Percentiles rank a stretch among this genome's conserved stretches.
These are phyloP conservation scores for Cynodonichthys magdalenae DNA, from an alignment of 2,797 vertebrate genomes.

Conservation along the genomic window DNA sequence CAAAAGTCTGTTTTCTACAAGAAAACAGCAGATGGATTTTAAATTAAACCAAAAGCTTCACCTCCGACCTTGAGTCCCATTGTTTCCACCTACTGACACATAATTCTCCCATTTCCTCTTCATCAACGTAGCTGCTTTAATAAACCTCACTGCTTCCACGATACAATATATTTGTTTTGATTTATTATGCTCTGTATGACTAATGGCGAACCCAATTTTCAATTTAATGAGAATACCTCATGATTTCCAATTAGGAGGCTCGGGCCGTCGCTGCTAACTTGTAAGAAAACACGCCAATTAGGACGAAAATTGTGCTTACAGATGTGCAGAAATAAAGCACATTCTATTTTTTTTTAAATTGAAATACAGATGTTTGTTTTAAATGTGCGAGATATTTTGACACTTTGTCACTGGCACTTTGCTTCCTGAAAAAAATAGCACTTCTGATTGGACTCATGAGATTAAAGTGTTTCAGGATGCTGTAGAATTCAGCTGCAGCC, in stretches of 20 bases:
- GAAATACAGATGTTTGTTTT: slow-evolving; percentile 13
- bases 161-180: slow-evolving; percentile 28
- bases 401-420: slow-evolving; percentile 1
- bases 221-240: slow-evolving; percentile 10
- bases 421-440: neutral
- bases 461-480: slow-evolving; percentile 15
- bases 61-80: slow-evolving; percentile 7
- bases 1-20: slow-evolving; percentile 15
- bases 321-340: neutral
- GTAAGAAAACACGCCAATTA: slow-evolving; percentile 11
- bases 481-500: slow-evolving; percentile 11
- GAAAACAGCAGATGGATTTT: slow-evolving; percentile 31
- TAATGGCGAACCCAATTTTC: slow-evolving; percentile 28
- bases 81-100: slow-evolving; percentile 4
- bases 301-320: neutral
- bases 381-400: neutral
- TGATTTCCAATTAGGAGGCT: slow-evolving; percentile 32
- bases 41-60: slow-evolving; percentile 2
- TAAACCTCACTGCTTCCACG: slow-evolving; percentile 14
- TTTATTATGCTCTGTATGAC: slow-evolving; percentile 31
- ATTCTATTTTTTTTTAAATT: neutral
- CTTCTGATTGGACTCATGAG: slow-evolving; percentile 11
- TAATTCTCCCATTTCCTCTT: slow-evolving; percentile 13
- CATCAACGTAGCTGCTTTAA: slow-evolving; percentile 20
- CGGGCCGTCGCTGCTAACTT: slow-evolving; percentile 6